Evolutionary conservation across 2,888 invertebrate species (phyloP).

Genomic region (Zygothrica quintamaculata): DNA sequence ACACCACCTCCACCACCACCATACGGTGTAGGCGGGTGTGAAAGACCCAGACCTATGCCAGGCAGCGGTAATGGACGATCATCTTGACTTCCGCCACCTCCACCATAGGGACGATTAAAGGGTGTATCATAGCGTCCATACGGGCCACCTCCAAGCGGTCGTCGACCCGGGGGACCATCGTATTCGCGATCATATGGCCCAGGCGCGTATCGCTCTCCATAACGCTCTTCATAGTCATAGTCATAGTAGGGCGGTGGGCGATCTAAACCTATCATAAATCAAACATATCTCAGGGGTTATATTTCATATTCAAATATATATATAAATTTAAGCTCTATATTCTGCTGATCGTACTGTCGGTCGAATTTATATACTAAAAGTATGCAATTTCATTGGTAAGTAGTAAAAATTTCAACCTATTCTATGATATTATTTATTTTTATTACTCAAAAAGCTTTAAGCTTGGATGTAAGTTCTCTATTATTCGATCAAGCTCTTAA

Average conservation of each 20-base stretch:
- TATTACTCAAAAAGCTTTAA: background rate
- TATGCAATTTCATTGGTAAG: slow-evolving; percentile 1
- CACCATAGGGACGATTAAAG: slow-evolving; percentile 81
- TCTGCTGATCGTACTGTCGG: slow-evolving; percentile 26
- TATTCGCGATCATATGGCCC: slow-evolving; percentile 83
- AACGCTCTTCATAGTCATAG: slow-evolving; percentile 83
- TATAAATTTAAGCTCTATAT: too few relatives aligned
- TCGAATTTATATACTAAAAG: background rate
- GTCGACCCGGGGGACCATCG: slow-evolving; percentile 77
- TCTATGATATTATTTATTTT: background rate
- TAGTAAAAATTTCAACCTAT: background rate
- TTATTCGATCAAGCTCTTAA: too few relatives aligned
- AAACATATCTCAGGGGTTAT: too few relatives aligned
- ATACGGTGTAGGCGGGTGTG: slow-evolving; percentile 70
- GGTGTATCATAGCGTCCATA: slow-evolving; percentile 83
- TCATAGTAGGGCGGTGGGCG: slow-evolving; percentile 82
- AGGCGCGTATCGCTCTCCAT: slow-evolving; percentile 71
- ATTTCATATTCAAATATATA: too few relatives aligned
- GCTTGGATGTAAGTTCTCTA: too few relatives aligned
- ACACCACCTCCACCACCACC: slow-evolving; percentile 37
- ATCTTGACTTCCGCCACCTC: slow-evolving; percentile 62
- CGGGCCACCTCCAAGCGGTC: slow-evolving; percentile 66
- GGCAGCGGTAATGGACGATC: slow-evolving; percentile 78
- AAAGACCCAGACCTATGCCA: slow-evolving; percentile 63
- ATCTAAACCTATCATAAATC: too few relatives aligned